phyloP scores from a whole-genome alignment of 1,140 invertebrate species.

The Neotoxoptera formosana region DNA sequence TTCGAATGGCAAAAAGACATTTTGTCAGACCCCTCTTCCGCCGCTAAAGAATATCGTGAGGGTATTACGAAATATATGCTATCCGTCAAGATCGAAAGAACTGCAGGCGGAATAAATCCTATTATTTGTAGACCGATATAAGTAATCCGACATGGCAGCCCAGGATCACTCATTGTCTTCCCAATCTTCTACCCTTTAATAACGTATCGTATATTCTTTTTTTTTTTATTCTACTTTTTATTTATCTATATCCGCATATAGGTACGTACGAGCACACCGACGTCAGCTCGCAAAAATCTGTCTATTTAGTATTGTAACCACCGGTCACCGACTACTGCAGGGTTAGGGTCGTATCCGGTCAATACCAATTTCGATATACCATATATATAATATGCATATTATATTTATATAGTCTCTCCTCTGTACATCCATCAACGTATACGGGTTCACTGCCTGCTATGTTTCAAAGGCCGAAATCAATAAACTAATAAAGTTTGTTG shows the following conservation, averaged over 20 bases:
- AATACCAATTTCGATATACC: background rate
- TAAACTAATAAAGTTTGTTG: background rate
- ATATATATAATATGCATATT: slow-evolving; percentile 5
- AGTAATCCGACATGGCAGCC: slow-evolving; percentile 53
- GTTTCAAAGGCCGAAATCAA: background rate
- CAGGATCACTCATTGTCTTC: slow-evolving; percentile 14
- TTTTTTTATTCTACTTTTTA: background rate
- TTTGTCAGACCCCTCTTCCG: background rate
- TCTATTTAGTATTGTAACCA: background rate
- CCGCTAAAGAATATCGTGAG: background rate
- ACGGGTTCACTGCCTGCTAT: background rate
- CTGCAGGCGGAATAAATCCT: slow-evolving; percentile 46
- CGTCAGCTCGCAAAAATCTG: background rate
- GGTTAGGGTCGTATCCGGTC: background rate
- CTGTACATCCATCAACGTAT: background rate
- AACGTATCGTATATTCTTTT: slow-evolving; percentile 28
- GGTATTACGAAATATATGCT: slow-evolving; percentile 37
- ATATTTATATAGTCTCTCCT: background rate
- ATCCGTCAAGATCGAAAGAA: slow-evolving; percentile 48
- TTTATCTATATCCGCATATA: slow-evolving; percentile 22
- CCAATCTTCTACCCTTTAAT: slow-evolving; percentile 16
- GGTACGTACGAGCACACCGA: background rate
- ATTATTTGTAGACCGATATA: slow-evolving; percentile 55
- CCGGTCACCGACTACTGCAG: background rate
- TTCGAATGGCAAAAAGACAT: slow-evolving; percentile 2